Conservation (phyloP, 2,888 invertebrate species). For the Aporophyla nigra region DNA sequence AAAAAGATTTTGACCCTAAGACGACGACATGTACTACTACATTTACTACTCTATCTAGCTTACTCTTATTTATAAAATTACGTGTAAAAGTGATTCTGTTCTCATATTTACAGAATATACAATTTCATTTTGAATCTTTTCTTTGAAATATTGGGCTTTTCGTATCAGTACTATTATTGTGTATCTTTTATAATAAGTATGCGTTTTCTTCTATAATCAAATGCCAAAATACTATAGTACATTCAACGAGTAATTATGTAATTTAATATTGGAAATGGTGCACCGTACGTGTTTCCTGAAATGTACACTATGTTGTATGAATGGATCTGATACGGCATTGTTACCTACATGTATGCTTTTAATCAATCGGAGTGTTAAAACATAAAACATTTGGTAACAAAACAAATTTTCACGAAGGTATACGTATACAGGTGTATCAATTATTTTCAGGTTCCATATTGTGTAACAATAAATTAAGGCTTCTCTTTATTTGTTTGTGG, state of each 20-base stretch:
- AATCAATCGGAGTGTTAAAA: slow-evolving; percentile 47
- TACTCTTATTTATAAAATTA: no score
- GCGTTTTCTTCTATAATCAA: not conserved
- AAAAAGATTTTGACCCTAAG: no score
- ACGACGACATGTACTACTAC: no score
- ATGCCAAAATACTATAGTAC: no score
- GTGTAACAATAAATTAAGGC: slow-evolving; percentile 9
- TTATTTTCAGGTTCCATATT: slow-evolving; percentile 38
- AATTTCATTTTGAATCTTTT: no score
- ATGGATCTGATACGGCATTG: slow-evolving; percentile 10
- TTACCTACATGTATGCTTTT: slow-evolving; percentile 26
- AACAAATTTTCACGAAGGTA: slow-evolving; percentile 16
- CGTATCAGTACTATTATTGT: no score
- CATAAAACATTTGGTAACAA: slow-evolving; percentile 19
- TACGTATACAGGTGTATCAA: no score
- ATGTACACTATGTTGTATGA: slow-evolving; percentile 6
- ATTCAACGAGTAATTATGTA: not conserved
- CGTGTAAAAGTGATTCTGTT: no score
- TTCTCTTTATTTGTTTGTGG: slow-evolving; percentile 29
- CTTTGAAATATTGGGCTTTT: no score
- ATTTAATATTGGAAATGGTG: not conserved
- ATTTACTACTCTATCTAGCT: no score
- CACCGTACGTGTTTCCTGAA: slow-evolving; percentile 15
- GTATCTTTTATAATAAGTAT: no score
- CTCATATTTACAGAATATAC: no score